Base-by-base conservation (phyloP, 2,797 vertebrate species). In the Scolopax rusticola region DNA sequence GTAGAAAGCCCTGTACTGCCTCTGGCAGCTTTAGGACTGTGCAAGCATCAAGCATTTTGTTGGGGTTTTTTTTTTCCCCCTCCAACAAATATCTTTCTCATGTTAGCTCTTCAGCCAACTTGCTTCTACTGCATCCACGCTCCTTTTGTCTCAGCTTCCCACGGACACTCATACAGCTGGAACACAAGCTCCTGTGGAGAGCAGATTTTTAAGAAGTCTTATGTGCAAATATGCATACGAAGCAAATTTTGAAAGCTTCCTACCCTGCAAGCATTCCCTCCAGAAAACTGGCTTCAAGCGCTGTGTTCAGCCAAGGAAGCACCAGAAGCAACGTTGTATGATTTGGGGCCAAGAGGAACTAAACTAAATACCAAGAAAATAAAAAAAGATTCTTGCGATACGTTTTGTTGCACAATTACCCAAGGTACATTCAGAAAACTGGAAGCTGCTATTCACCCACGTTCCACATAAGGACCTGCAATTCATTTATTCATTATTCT, bases 241-340 rank as follows among this genome's bases (percentile, higher is more conserved):
- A 90, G 93, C 88, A 92, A 60, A 92, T 90, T 94, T 56, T 90
- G 74, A 89, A 90, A 76, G 67, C 68, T 90, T 94, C 92, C 86
- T 76, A 74, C 84, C 77, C 92, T 94, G 80, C 41, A 82, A 93
- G 74, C 41, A 54, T 45, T 86, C 80, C 77, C 84, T 82, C 77
- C 59, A 86, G 88, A 95, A 83, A 97, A 54, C 3, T 0, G 0
- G 79, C 69, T 81, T 38, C 59, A 47, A 84, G 71, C 23, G 5
- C 63, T 17, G 0, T 7, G 18, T 84, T 83, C 63, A 85, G 88
- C 86, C 84, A 95, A 32, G 0, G 2, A 69, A 92, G 84, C 81
- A 90, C 45, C 23, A 76, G 51, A 70, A 84, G 48, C 5, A 27
- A 70, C 28, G 47, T n/a, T 0, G 4, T 79, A 33, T 67, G 78